phyloP scores from a whole-genome alignment of 2,113 vertebrate species.

The Etia nguti region DNA sequence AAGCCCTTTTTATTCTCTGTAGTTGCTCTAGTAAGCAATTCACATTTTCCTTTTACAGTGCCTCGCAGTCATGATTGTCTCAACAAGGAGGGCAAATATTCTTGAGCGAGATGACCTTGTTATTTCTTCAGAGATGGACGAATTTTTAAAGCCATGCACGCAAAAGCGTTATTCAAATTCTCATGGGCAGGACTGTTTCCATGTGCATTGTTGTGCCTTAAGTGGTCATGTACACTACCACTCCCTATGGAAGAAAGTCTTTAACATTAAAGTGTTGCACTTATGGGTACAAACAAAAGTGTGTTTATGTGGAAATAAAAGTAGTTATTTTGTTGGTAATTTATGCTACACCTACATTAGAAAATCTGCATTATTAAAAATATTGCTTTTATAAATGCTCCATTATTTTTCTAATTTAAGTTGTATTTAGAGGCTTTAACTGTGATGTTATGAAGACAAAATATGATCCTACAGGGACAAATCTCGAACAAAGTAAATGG shows the following conservation, averaged over 20 bases:
- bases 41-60: conserved; percentile 30
- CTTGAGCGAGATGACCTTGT: conserved; percentile 1
- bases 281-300: not conserved
- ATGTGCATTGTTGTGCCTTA: not conserved
- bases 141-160: not conserved
- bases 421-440: not conserved
- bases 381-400: not conserved
- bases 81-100: conserved; percentile 9
- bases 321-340: not conserved
- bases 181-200: not conserved
- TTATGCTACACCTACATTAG: not conserved
- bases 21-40: conserved; percentile 41
- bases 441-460: not conserved
- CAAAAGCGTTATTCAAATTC: not conserved
- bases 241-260: not conserved
- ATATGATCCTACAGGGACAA: not conserved
- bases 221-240: not conserved
- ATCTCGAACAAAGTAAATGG: not conserved
- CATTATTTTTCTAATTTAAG: not conserved
- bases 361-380: not conserved
- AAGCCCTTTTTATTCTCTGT: conserved; percentile 4
- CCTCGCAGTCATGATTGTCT: conserved; percentile 20
- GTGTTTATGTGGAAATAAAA: not conserved
- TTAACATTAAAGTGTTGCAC: not conserved
- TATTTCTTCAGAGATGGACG: conserved; percentile 1